Percentiles rank a stretch among this genome's conserved stretches.
Evolutionary conservation across 2,888 invertebrate species (phyloP).

Genomic region (Campoplex capitator): DNA sequence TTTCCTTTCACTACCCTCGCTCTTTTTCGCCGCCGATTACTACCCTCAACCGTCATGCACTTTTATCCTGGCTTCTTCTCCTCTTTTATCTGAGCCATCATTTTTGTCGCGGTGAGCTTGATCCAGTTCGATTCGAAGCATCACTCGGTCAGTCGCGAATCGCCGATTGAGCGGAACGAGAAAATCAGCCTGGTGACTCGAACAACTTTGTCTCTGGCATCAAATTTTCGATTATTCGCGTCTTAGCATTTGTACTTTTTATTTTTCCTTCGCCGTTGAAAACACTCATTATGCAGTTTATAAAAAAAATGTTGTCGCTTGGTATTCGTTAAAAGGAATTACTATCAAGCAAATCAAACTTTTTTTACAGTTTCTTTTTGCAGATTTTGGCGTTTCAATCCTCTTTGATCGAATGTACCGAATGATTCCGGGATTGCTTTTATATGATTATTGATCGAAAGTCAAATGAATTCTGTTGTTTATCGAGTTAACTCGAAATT

Average conservation of each 20-base stretch:
- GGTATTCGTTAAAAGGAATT: neutral
- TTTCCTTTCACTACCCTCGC: slow-evolving; percentile 36
- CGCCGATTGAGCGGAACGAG: slow-evolving; percentile 31
- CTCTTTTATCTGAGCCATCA: neutral
- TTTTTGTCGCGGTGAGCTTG: neutral
- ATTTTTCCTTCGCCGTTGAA: neutral
- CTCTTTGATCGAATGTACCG: neutral
- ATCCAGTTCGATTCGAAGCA: neutral
- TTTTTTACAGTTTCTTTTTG: neutral
- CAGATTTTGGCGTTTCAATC: neutral
- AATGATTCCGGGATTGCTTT: neutral
- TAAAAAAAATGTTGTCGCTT: neutral
- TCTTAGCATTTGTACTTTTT: neutral
- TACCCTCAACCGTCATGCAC: neutral
- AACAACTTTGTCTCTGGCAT: neutral
- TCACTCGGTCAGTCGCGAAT: neutral
- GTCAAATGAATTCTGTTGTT: neutral
- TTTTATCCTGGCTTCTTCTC: neutral
- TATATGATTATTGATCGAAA: neutral
- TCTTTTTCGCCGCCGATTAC: slow-evolving; percentile 51
- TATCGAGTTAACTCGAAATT: neutral
- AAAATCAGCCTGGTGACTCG: neutral
- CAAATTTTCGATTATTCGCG: slow-evolving; percentile 40
- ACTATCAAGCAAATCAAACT: neutral
- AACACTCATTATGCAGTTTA: neutral